phyloP scores from a whole-genome alignment of 2,888 invertebrate species.

The Agrochola circellaris region DNA sequence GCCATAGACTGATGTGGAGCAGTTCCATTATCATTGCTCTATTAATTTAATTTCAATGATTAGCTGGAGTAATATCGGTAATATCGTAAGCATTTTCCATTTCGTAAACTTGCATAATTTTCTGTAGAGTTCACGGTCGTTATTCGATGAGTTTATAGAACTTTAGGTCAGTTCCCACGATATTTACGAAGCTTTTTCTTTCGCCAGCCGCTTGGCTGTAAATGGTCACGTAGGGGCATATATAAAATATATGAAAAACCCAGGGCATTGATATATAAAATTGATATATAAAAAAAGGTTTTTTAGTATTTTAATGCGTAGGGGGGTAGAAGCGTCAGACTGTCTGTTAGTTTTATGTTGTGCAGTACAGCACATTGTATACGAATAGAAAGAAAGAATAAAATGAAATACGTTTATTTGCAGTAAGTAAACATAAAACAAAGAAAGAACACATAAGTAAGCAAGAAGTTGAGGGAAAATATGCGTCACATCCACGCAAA shows the following conservation, averaged over 20 bases:
- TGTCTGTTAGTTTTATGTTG: not conserved
- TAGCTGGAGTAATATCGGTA: not conserved
- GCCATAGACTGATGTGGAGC: not conserved
- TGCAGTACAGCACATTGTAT: no score
- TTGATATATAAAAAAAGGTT: no score
- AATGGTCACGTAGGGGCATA: not conserved
- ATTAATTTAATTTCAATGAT: slow-evolving; percentile 24
- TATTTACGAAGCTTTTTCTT: slow-evolving; percentile 17
- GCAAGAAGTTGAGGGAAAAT: no score
- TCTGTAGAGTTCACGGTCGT: slow-evolving; percentile 13
- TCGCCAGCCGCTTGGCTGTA: not conserved
- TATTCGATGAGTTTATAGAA: not conserved
- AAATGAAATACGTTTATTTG: no score
- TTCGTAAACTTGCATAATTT: slow-evolving; percentile 12
- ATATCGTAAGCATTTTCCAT: slow-evolving; percentile 31
- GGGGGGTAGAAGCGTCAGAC: not conserved
- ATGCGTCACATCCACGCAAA: no score
- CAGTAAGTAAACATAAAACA: no score
- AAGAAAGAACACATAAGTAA: no score
- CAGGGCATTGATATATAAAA: no score
- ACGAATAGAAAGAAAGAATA: no score
- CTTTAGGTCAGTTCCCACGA: slow-evolving; percentile 1
- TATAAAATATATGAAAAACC: no score
- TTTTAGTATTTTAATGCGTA: no score
- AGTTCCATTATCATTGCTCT: not conserved